phyloP scores from a whole-genome alignment of 53 echinoderm and acorn worm species.

The Pentamera pediparva region DNA sequence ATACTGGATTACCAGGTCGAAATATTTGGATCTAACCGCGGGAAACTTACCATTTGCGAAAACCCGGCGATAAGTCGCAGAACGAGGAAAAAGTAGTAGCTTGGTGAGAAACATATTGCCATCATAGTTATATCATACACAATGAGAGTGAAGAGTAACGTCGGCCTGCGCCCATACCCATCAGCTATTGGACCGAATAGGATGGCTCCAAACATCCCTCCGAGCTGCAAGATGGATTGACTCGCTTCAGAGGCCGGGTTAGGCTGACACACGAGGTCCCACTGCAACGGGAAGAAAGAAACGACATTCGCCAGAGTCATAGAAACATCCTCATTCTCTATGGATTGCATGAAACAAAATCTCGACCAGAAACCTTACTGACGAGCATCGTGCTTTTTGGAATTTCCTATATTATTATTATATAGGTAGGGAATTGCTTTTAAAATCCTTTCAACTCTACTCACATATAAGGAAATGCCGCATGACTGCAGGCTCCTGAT shows the following conservation, averaged over 20 bases:
- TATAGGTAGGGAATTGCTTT: slow-evolving; percentile 61
- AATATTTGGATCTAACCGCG: too few relatives aligned
- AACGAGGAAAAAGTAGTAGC: slow-evolving; percentile 53
- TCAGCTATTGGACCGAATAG: slow-evolving; percentile 74
- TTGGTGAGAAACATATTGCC: slow-evolving; percentile 61
- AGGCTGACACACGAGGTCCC: slow-evolving; percentile 16
- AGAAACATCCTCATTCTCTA: background rate
- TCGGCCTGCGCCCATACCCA: slow-evolving; percentile 58
- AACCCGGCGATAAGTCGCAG: slow-evolving; percentile 60
- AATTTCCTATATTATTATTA: slow-evolving; percentile 50
- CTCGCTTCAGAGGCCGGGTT: slow-evolving; percentile 5
- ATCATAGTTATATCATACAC: slow-evolving; percentile 40
- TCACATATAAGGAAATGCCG: too few relatives aligned
- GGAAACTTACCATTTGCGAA: slow-evolving; percentile 40
- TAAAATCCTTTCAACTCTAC: slow-evolving; percentile 43
- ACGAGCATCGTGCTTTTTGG: too few relatives aligned
- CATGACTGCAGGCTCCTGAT: too few relatives aligned
- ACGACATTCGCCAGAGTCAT: too few relatives aligned
- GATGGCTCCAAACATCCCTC: slow-evolving; percentile 80
- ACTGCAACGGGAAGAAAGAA: background rate
- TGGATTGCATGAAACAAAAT: background rate
- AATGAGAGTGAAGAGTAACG: slow-evolving; percentile 59
- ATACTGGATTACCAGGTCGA: too few relatives aligned
- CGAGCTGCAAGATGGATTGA: slow-evolving; percentile 61
- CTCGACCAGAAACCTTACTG: slow-evolving; percentile 47